Percentiles rank a stretch among this genome's conserved stretches.
Evolutionary conservation across 2,888 invertebrate species (phyloP).

Genomic region (Ceriagrion tenellum): DNA sequence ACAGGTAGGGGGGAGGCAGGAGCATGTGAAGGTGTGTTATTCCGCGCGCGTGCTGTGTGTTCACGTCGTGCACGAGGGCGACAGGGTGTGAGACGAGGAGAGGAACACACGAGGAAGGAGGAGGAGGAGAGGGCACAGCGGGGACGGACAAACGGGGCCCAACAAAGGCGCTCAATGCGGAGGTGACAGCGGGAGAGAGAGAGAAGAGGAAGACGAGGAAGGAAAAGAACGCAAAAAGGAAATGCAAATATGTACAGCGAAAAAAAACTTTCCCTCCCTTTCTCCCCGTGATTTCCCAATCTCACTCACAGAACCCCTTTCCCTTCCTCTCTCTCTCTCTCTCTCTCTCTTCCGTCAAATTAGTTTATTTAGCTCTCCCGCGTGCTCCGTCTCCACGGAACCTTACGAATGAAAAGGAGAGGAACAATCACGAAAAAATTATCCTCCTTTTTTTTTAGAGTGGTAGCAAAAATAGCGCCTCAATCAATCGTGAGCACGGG

Average conservation of each 20-base stretch:
- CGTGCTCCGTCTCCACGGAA: slow-evolving; percentile 1
- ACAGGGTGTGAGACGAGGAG: not conserved
- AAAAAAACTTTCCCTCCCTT: not conserved
- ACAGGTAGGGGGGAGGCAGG: not conserved
- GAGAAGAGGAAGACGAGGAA: too few relatives aligned
- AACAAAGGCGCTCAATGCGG: slow-evolving; percentile 16
- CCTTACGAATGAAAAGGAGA: not conserved
- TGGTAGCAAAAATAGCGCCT: not conserved
- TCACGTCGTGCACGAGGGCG: not conserved
- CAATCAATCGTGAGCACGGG: not conserved
- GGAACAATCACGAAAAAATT: not conserved
- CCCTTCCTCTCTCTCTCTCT: not conserved
- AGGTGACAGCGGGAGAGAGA: not conserved
- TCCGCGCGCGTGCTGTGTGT: not conserved
- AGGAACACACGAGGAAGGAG: not conserved
- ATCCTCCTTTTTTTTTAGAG: not conserved
- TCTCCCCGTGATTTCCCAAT: not conserved
- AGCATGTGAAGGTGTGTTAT: not conserved
- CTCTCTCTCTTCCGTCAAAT: slow-evolving; percentile 30
- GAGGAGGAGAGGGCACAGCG: not conserved
- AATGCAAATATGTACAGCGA: not conserved
- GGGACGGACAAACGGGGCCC: not conserved
- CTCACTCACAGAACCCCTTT: not conserved
- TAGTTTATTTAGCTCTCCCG: slow-evolving; percentile 18
- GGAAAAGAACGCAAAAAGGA: not conserved